Evolutionary conservation across 2,797 vertebrate species (phyloP), one percentile per base, ranked within the genome.

Genomic region (Gambusia yucatana): DNA sequence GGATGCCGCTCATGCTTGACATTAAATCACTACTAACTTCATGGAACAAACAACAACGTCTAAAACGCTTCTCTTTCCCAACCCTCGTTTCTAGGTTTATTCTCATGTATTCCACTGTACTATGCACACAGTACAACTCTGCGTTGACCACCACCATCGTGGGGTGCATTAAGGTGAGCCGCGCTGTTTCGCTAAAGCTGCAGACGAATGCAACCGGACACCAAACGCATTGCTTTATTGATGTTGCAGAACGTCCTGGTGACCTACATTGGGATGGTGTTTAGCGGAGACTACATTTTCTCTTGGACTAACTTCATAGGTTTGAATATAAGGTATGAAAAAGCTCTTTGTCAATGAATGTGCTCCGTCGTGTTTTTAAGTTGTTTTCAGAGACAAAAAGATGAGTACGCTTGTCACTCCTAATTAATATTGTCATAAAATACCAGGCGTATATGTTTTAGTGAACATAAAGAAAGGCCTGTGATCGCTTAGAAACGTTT

Each of bases 211-310:
- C 30, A 8, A 22, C 3, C 6, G 41, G 39, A 52, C 22, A 33
- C 22, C 55, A 36, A 70, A 6, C 3, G 20, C 20, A 0, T 76
- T 69, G 6, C 25, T 57, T 46, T 48, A 30, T 63, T 0, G 4
- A 0, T 81, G 73, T 73, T 85, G 82, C 84, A 99, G 98, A 99
- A 99, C 92, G 97, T 99, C 89, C 95, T 99, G 92, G 96, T 99
- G 93, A 99, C 98, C 6, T 99, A 99, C 88, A 98, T 99, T 73
- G 98, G 98, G 85, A 99, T 99, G 98, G 95, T 99, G 90, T 97
- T 99, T 93, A 97, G 98, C 86, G 98, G 97, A 90, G 98, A 99
- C 94, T 99, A 99, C 95, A 97, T 99, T 93, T 99, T 99, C 94
- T 97, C 97, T 0, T 99, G 98, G 98, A 97, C 96, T 7, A 99